These are phyloP conservation scores for Chanos chanos DNA, from an alignment of 2,797 vertebrate genomes.

Conservation along the genomic window DNA sequence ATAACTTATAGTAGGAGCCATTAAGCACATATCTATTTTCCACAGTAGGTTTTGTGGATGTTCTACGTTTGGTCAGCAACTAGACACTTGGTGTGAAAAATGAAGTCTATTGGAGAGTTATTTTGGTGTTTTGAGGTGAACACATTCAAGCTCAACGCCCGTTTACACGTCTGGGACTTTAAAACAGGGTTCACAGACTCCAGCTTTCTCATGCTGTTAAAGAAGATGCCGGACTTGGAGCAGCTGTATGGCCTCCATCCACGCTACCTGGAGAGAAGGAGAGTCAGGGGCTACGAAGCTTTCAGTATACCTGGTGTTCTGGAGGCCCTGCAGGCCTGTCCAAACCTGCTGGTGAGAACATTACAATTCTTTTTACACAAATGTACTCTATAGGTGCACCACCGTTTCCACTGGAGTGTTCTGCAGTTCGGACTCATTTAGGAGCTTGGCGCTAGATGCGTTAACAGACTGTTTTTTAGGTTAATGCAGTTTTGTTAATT, in stretches of 20 bases:
- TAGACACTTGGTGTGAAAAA: too few relatives aligned
- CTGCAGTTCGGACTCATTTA: too few relatives aligned
- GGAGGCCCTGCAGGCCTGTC: slow-evolving; percentile 94
- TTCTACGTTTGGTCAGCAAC: too few relatives aligned
- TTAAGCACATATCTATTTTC: not conserved
- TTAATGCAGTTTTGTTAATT: not conserved
- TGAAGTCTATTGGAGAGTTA: too few relatives aligned
- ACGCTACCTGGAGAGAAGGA: slow-evolving; percentile 89
- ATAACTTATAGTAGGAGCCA: too few relatives aligned
- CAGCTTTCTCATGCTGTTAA: slow-evolving; percentile 91
- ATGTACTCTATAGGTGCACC: not conserved
- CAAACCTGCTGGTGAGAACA: slow-evolving; percentile 85
- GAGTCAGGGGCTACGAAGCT: slow-evolving; percentile 92
- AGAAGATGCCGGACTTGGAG: slow-evolving; percentile 98
- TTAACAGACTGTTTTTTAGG: too few relatives aligned
- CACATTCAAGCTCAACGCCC: not conserved
- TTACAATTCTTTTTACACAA: not conserved
- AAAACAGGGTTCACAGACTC: slow-evolving; percentile 90
- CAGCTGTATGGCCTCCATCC: slow-evolving; percentile 97
- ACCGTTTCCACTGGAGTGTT: too few relatives aligned
- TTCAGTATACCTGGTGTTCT: slow-evolving; percentile 97
- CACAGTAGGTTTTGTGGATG: too few relatives aligned
- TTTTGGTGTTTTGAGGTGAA: too few relatives aligned
- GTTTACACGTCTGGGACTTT: not conserved
- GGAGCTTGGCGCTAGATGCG: too few relatives aligned